Percentiles rank a stretch among this genome's conserved stretches.
Conservation (phyloP, 2,113 vertebrate species). For the Lampris incognitus region DNA sequence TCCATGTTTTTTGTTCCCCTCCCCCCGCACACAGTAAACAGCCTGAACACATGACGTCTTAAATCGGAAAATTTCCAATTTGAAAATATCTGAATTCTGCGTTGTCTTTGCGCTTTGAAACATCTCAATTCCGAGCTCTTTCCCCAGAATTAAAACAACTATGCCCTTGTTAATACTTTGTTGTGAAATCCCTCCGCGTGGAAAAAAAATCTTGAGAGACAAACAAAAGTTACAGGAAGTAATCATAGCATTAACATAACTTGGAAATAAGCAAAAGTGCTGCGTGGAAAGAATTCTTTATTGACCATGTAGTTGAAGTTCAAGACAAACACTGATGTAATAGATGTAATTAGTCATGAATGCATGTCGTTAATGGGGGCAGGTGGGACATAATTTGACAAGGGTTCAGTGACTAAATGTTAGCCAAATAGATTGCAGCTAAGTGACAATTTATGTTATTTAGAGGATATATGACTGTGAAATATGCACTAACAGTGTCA, state of each 20-base stretch:
- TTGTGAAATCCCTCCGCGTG: not conserved
- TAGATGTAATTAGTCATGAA: not conserved
- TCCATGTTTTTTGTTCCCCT: too few species aligned
- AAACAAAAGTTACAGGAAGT: not conserved
- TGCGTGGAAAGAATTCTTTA: constrained; percentile 53
- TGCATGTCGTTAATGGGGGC: not conserved
- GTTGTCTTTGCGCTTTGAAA: not conserved
- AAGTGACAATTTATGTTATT: too few species aligned
- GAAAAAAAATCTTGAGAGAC: not conserved
- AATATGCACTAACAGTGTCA: not conserved
- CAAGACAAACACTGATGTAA: constrained; percentile 24
- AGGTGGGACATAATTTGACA: not conserved
- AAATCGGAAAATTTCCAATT: too few species aligned
- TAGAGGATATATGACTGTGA: not conserved
- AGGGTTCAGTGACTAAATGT: constrained; percentile 3
- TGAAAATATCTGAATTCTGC: too few species aligned
- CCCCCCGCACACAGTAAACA: too few species aligned
- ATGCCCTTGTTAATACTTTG: not conserved
- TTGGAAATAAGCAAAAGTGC: not conserved
- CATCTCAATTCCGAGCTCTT: constrained; percentile 32
- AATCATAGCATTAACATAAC: not conserved
- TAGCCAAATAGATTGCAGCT: not conserved
- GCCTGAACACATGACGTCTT: too few species aligned
- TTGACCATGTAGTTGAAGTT: constrained; percentile 40
- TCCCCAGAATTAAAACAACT: not conserved